Base-by-base conservation (phyloP, 2,113 vertebrate species). In the Tragelaphus strepsiceros region DNA sequence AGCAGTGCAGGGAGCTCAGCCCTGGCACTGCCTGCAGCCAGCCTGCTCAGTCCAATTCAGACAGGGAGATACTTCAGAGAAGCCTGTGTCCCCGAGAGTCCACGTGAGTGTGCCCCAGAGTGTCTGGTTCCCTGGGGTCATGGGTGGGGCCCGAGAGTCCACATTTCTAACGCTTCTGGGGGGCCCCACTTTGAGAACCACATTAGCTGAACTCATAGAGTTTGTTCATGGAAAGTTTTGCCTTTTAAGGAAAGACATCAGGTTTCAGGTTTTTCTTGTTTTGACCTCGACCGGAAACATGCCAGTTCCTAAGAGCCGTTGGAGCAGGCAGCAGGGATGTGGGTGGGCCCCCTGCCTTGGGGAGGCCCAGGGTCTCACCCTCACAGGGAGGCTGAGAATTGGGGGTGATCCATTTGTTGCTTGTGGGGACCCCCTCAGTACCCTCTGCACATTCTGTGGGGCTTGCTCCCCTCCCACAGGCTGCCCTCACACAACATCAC, bases 351-450 rank as follows among this genome's bases (percentile, higher is more conserved):
- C 56, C 14, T 39, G 21, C 39, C 11, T 12, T 10, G n/a, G 78
- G 51, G 30, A 49, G 56, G 28, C 22, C 11, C 6, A 56, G 21
- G 35, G 39, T 58, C 1, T n/a, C 1, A 16, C 22, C n/a, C 54
- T n/a, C 21, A 1, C 0, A 28, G 53, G 13, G 26, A 17, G 21
- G 64, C 85, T 89, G 56, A 78, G 26, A 32, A 15, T 16, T 3
- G 0, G 43, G 35, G 56, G 5, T 10, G 39, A 6, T 13, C 4
- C 0, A 22, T 13, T 56, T 35, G 30, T 35, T 6, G 0, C 32
- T 6, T 0, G 17, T 1, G 1, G 35, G 71, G 80, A 49, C 59
- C 26, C 0, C 51, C 0, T 22, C 1, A 2, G 62, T 39, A 10
- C 49, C 83, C 43, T 61, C 7, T 7, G 56, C 86, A 12, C 17